These are phyloP conservation scores for Sialia sialis DNA, from an alignment of 2,113 vertebrate genomes.

Conservation along the genomic window DNA sequence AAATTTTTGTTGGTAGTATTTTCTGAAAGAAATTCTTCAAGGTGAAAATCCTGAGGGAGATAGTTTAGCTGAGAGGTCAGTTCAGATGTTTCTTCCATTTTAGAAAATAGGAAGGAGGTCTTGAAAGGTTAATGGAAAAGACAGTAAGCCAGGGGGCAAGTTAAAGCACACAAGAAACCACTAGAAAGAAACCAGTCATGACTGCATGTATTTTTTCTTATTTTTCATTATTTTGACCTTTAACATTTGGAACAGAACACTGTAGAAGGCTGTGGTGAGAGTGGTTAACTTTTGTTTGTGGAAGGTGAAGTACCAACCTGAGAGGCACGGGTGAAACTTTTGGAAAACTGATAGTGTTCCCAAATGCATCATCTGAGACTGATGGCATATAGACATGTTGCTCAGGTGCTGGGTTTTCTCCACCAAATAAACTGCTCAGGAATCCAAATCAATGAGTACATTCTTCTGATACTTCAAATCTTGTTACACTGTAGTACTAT, in stretches of 20 bases:
- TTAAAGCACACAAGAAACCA: background rate
- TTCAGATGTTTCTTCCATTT: background rate
- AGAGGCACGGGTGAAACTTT: background rate
- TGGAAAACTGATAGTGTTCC: background rate
- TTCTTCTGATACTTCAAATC: background rate
- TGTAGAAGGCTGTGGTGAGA: background rate
- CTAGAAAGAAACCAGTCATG: background rate
- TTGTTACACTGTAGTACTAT: rapidly evolving
- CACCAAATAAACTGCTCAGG: background rate
- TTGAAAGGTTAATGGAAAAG: background rate
- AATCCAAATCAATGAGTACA: background rate
- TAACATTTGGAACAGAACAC: background rate
- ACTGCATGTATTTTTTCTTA: background rate
- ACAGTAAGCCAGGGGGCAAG: background rate
- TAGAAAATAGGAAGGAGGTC: background rate
- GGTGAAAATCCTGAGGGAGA: background rate
- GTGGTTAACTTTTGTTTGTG: background rate
- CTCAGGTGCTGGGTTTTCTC: background rate
- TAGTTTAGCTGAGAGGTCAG: background rate
- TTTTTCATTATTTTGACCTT: background rate
- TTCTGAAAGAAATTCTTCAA: background rate
- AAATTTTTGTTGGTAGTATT: background rate
- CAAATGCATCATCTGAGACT: background rate
- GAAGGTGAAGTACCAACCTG: background rate
- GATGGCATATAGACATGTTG: background rate